Evolutionary conservation across 2,113 vertebrate genomes (phyloP), one percentile per base, ranked within the genome.

Genomic region (Proteles cristata): DNA sequence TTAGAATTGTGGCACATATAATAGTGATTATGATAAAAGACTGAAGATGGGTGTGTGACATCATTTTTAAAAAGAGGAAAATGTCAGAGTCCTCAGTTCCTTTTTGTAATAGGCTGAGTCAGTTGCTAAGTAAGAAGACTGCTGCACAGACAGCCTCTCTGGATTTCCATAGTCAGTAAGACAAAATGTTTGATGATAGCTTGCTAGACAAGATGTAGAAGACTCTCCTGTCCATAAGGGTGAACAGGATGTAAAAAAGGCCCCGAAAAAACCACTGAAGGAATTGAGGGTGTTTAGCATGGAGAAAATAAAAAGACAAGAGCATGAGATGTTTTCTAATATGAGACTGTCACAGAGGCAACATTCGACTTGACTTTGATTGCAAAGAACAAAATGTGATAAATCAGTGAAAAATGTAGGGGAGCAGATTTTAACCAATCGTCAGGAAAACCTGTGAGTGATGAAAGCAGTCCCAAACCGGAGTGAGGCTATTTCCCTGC

Each of bases 201-300:
- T 93, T 88, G 92, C n/a, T 88, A 94, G 76, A 58, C 66, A 58
- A 83, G 85, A 76, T 73, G 43, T 71, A 97, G 45, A 65, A 74
- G 28, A 69, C 23, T 35, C 2, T 76, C 43, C 5, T 88, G 33
- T 19, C 61, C 19, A 0, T 14, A n/a, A 61, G 28, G 84, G 12
- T 68, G 66, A 61, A 10, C 23, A 68, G 85, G 95, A 65, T 48
- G 4, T 53, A 89, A 71, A 35, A 69, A 28, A 90, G 63, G 1
- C 28, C 80, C 21, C 85, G 35, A 66, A 17, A 94, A 94, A 76
- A 15, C 12, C 50, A 65, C 16, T 4, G 5, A 94, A 25, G n/a
- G 9, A 74, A 74, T 43, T 83, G n/a, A 71, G 12, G 19, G 1
- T 74, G 4, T 45, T 93, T 83, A 83, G 43, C 17, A 45, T 19